Evolutionary conservation across 1,140 invertebrate species (phyloP).

Genomic region (Fopius arisanus): DNA sequence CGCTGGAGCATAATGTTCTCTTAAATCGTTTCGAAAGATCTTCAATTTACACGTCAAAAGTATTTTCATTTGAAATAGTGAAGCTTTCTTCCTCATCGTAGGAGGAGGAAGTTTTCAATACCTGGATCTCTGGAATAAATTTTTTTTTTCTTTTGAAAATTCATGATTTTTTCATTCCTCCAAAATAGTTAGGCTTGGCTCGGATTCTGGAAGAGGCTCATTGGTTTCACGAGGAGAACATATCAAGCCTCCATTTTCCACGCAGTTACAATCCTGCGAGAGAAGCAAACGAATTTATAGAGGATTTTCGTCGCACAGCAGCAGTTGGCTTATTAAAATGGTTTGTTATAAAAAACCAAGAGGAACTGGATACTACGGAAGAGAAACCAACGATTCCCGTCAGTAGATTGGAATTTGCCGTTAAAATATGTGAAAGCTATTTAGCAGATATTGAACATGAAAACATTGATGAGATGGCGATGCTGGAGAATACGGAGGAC

Average conservation of each 20-base stretch:
- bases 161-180: neutral
- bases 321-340: constrained; percentile 70
- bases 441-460: constrained; percentile 63
- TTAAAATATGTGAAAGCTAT: constrained; percentile 67
- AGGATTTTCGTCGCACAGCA: constrained; percentile 72
- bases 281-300: constrained; percentile 65
- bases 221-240: constrained; percentile 69
- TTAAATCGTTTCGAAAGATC: constrained; percentile 55
- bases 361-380: constrained; percentile 34
- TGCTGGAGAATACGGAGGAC: constrained; percentile 55
- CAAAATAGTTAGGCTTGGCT: constrained; percentile 66
- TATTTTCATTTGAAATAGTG: constrained; percentile 25
- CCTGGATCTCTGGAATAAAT: too few relatives aligned
- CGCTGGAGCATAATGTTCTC: constrained; percentile 42
- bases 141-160: too few relatives aligned
- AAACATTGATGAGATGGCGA: constrained; percentile 63
- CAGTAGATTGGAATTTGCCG: constrained; percentile 65
- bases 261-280: constrained; percentile 72
- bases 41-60: constrained; percentile 57
- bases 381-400: constrained; percentile 50
- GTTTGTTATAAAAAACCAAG: constrained; percentile 56
- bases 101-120: too few relatives aligned
- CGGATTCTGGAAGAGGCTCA: constrained; percentile 69
- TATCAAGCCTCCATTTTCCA: constrained; percentile 71
- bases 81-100: neutral